Evolutionary conservation across 2,888 invertebrate genomes (phyloP), one percentile per base, ranked within the genome.

Genomic region (Corbicula japonica): DNA sequence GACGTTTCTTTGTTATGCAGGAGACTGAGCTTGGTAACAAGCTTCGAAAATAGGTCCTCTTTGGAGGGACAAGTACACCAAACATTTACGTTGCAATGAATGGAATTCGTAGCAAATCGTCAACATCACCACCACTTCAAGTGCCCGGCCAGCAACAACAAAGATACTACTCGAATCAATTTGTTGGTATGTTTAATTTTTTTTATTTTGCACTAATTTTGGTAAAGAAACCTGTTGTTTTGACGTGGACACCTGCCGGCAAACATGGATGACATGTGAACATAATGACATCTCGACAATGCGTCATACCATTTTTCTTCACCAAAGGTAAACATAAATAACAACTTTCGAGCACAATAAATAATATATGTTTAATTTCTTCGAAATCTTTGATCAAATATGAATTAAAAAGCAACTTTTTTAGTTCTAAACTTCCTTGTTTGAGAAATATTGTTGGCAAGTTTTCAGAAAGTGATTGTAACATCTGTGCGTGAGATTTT

Each of bases 11-110:
- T 83, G 76, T 72, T 63, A 77, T 72, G 68, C 84, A 91, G 91
- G 91, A 90, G 91, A 90, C 86, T 88, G 89, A 88, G 90, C 90
- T 91, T 90, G 90, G 89, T 87, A 91, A 90, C 89, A 89, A 90
- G 90, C 89, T 85, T 84, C 84, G 82, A 84, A 88, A 85, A 75
- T 62, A 23, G 78, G 89, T 88, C 90, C 90, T 89, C 87, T 83
- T 77, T 85, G 82, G 87, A 86, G 91, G 90, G 89, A 89, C 88
- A 72, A 66, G 81, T 69, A 81, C 81, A 78, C 72, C 81, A 86
- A 83, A 79, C 75, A 85, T 88, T 90, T 87, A 87, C 85, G 88
- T 88, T 91, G 90, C 89, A 89, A 91, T 90, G 90, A 90, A 87
- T 86, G 87, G 87, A 86, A 87, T 83, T 85, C 89, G 88, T 88